Evolutionary conservation across 23 tunicate genomes (phyloP).

Genomic region (Aplidium turbinatum): DNA sequence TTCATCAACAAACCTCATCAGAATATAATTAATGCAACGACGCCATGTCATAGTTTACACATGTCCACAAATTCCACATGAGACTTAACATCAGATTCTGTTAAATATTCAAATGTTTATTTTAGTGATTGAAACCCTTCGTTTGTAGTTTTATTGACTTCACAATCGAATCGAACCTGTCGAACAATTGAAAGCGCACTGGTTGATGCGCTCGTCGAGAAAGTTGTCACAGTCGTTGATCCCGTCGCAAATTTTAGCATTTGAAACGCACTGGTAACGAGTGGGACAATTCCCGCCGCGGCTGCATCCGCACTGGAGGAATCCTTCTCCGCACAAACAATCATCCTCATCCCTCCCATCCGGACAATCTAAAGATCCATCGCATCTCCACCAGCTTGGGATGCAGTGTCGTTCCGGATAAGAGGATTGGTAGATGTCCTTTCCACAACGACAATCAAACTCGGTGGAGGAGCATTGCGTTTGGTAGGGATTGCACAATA

Average conservation of each 20-base stretch:
- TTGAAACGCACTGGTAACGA: conserved; percentile 7
- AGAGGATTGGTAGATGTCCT: neutral
- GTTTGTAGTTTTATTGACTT: too few species aligned
- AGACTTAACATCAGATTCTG: too few species aligned
- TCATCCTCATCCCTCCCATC: conserved; percentile 18
- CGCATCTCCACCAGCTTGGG: conserved; percentile 6
- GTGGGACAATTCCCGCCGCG: neutral
- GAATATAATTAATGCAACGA: too few species aligned
- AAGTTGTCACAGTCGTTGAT: conserved; percentile 7
- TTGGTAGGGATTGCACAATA: conserved; percentile 3
- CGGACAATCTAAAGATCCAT: neutral
- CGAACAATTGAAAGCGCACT: conserved; percentile 13
- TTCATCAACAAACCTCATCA: too few species aligned
- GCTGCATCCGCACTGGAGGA: conserved; percentile 4
- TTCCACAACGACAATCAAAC: conserved; percentile 26
- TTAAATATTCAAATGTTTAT: too few species aligned
- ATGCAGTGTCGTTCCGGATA: neutral
- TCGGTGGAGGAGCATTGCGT: neutral
- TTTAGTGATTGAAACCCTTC: too few species aligned
- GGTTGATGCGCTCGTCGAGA: neutral
- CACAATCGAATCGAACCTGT: too few species aligned
- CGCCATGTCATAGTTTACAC: too few species aligned
- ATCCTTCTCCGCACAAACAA: neutral
- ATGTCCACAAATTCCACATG: too few species aligned
- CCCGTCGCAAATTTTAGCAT: conserved; percentile 5